Base-by-base conservation (phyloP, 1,140 invertebrate genomes). In the Drosophila santomea region DNA sequence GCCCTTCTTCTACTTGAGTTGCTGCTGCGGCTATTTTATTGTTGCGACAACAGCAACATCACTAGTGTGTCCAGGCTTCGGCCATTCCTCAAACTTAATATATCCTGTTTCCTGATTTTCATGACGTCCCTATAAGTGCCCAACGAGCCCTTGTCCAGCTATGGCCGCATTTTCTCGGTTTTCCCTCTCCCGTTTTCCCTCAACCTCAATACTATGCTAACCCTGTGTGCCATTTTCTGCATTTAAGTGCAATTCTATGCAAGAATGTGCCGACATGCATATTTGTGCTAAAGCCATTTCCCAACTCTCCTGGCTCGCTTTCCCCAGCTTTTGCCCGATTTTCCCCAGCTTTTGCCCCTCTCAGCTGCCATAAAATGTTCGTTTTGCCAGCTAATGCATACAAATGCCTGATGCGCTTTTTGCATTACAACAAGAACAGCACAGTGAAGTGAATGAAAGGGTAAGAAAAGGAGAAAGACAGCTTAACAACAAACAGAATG, bases 71-170 rank as follows among this genome's bases (percentile, higher is more conserved):
- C 77, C 72, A 73, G 73, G 43, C 43, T 32, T 58, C 62, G 67
- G 32, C 83, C 84, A 86, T 86, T 83, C 83, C 79, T 88, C 84
- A 88, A 89, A 88, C 84, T 84, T 88, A 88, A 88, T 88, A 88
- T 89, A 88, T 88, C 84, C 84, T 88, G 84, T 88, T 88, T 88
- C 84, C 84, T 89, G 84, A 88, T 89, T 88, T 89, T 88, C 84
- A 89, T 88, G 84, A 80, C 84, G 80, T 88, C 64, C 61, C 79
- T 61, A 61, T 72, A 88, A 78, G 75, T 73, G 69, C 68, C 77
- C 63, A 52, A 54, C 62, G 45, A 45, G 43, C 60, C 57, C 23
- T 15, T 15, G 25, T 32, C 23, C 44, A 15, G 45, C 38, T 48
- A 51, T 74, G 58, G 75, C 72, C 75, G 75, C 83, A 79, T 69